phyloP scores from a whole-genome alignment of 2,113 vertebrate genomes.

The Mungos mungo region DNA sequence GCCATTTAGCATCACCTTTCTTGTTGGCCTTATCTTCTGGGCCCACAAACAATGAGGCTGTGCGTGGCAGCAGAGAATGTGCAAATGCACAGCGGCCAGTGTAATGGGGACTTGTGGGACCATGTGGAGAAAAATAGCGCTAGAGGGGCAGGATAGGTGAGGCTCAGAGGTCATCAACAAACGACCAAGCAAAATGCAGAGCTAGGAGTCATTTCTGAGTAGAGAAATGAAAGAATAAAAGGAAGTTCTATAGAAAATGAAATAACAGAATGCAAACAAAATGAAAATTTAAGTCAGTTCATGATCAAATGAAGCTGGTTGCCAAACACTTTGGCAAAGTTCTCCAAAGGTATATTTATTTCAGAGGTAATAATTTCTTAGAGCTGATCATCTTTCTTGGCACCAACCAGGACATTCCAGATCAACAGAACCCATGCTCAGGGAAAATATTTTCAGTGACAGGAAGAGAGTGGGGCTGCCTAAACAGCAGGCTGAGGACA shows the following conservation, averaged over 20 bases:
- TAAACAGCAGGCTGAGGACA: neutral
- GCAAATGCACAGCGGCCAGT: neutral
- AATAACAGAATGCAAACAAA: neutral
- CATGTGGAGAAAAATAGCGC: neutral
- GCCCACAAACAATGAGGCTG: neutral
- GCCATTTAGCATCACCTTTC: constrained; percentile 39
- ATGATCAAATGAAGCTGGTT: neutral
- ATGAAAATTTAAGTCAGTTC: neutral
- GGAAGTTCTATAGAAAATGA: neutral
- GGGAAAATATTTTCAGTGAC: neutral
- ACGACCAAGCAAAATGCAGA: neutral
- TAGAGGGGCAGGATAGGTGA: neutral
- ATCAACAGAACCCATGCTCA: neutral
- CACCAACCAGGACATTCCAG: neutral
- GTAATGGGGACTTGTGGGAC: neutral
- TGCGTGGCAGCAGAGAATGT: neutral
- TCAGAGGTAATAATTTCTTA: constrained; percentile 10
- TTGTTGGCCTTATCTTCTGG: constrained; percentile 23
- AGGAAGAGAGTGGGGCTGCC: neutral
- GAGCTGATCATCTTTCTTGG: constrained; percentile 6
- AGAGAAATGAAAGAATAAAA: constrained; percentile 20
- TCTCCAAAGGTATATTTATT: constrained; percentile 25
- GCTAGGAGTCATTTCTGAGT: neutral
- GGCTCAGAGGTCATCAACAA: neutral
- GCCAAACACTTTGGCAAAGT: neutral